Base-by-base conservation (phyloP, 23 tunicate species). In the Botrylloides violaceus region DNA sequence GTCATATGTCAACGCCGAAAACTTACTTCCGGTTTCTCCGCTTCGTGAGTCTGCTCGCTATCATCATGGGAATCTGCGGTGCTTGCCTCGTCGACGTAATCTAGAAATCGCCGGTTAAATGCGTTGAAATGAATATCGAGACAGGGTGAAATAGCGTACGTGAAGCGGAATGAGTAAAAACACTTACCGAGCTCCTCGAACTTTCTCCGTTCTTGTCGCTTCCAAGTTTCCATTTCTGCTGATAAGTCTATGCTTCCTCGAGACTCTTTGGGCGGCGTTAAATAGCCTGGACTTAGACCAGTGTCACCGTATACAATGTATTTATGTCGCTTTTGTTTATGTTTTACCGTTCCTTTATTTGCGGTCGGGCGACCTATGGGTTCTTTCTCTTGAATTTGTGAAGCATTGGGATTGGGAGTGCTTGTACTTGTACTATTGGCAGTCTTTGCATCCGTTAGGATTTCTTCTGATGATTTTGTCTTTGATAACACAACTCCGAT, bases 221-320 rank as follows among this genome's bases (percentile, higher is more conserved):
- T 43, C 2, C 47, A 68, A 37, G 36, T 68, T 37, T 68, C 74
- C 58, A 68, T 39, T 68, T 35, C 74, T 21, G 29, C 74, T 2
- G 58, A 24, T 36, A 68, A 56, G 37, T 68, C 74, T 43, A 1
- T 43, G 74, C 74, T 68, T 4, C 74, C 74, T 36, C 74, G 22
- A 12, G 74, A 56, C 37, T 68, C 74, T 36, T 24, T 68, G 7
- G 74, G 74, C 1, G 74, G 74, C 3, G 74, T 32, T 22, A 68
- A 43, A 9, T 32, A 26, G 6, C 58, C 58, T 7, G 74, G 74
- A 68, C 58, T 43, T 0, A 1, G 22, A 6, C 37, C 37, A 0
- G 74, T 39, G 57, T 68, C 37, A 27, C 74, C 58, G 29, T 68
- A 68, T 68, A 32, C 28, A 4, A 68, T 43, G 47, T 68, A 68